A percentile compares a stretch with the other conserved stretches of the same genome.
These are phyloP conservation scores for Chironex yamaguchii DNA, from an alignment of 30 jellyfish, hydroid and myxozoan species.

Conservation along the genomic window DNA sequence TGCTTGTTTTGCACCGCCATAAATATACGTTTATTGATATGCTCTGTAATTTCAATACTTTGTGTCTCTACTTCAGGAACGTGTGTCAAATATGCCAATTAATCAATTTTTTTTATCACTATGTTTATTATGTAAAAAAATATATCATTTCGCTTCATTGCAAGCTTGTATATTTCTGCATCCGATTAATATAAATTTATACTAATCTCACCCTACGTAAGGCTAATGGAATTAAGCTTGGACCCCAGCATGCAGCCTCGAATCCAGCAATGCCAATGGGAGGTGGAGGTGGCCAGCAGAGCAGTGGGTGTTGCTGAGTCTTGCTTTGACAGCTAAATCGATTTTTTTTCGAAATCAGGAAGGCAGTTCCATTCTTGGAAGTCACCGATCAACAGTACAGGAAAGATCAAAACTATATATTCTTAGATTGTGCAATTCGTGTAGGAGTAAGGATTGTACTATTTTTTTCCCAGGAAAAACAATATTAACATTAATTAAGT, in stretches of 20 bases:
- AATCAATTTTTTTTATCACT: no score
- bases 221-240: conserved; percentile 98
- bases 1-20: not conserved
- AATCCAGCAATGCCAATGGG: conserved; percentile 93
- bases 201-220: not conserved
- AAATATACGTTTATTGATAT: not conserved
- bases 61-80: not conserved
- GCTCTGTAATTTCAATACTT: no score
- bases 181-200: no score
- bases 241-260: conserved; percentile 97
- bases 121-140: no score
- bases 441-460: not conserved
- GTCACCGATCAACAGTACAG: no score
- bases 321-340: not conserved
- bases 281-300: conserved; percentile 87
- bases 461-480: not conserved
- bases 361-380: no score
- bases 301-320: conserved; percentile 90
- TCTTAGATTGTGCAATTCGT: not conserved
- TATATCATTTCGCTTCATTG: no score
- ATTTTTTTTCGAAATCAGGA: no score
- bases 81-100: not conserved
- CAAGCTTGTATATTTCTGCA: no score
- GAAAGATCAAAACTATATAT: no score
- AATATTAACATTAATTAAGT: no score